Evolutionary conservation across 2,113 vertebrate species (phyloP), one percentile per base, ranked within the genome.

Genomic region (Conger conger): DNA sequence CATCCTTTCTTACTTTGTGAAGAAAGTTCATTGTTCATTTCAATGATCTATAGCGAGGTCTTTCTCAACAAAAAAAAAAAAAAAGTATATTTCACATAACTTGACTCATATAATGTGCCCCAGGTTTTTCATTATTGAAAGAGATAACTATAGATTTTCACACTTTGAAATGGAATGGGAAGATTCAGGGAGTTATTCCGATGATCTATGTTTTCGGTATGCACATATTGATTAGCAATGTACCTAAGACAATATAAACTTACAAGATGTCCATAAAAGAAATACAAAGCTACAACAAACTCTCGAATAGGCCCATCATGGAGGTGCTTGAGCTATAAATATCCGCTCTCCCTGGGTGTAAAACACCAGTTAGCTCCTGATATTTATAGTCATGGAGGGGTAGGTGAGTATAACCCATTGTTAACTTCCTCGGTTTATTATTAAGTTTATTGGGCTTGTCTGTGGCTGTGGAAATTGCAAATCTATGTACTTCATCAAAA

Each of bases 401-500:
- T 84, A 86, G 87, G 84, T 90, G 87, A 87, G 89, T 88, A 88
- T 81, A 91, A 87, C 78, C 86, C 88, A 84, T 83, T 82, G 85
- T 89, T 90, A 91, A 89, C 89, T 86, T 88, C 81, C 78, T 76
- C 81, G 85, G 84, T 89, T 89, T 89, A 89, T 90, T 89, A 89
- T 87, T 68, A 88, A 77, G 78, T 91, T 90, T 90, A 91, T 90
- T 89, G 89, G 85, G 84, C 87, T 89, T 89, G 87, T 89, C 89
- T 89, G 81, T 79, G 87, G 84, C 87, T 63, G 35, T 88, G 84
- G 89, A 91, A 90, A 91, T 89, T 90, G 88, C 88, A 87, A 87
- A 91, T 90, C 89, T 89, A 88, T 90, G 88, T 82, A 87, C 84
- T 89, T 89, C 86, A 88, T 91, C 90, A 89, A 85, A 84, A 81